A percentile compares a stretch with the other conserved stretches of the same genome.
phyloP scores from a whole-genome alignment of 1,140 invertebrate genomes.

The Calycopis cecrops region DNA sequence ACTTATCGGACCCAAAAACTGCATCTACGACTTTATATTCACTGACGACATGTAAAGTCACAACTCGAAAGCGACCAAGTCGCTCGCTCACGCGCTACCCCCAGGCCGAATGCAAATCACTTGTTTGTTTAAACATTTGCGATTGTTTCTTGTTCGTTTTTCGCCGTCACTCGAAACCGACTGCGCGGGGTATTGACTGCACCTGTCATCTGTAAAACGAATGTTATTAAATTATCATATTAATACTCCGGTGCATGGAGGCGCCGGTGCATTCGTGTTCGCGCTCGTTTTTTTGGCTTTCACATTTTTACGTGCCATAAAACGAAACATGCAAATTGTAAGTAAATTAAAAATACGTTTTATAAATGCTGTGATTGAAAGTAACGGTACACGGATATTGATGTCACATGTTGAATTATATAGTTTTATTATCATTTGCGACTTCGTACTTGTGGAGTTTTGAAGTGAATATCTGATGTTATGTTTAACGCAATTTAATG shows the following conservation, averaged over 20 bases:
- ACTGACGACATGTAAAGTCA: too few relatives aligned
- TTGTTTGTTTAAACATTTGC: slow-evolving; percentile 30
- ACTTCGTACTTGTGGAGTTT: too few relatives aligned
- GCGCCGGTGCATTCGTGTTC: neutral
- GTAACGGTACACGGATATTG: too few relatives aligned
- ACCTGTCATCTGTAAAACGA: slow-evolving; percentile 13
- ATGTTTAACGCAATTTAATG: too few relatives aligned
- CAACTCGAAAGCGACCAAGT: neutral
- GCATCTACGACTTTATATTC: too few relatives aligned
- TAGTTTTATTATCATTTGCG: too few relatives aligned
- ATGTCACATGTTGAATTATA: too few relatives aligned
- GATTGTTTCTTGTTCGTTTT: slow-evolving; percentile 12
- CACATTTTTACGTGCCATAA: slow-evolving; percentile 4
- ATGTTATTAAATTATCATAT: slow-evolving; percentile 17
- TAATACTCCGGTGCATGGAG: slow-evolving; percentile 1
- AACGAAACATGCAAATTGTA: slow-evolving; percentile 5
- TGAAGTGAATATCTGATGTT: too few relatives aligned
- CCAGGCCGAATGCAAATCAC: slow-evolving; percentile 36
- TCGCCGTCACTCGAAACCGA: neutral
- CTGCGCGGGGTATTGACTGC: slow-evolving; percentile 11
- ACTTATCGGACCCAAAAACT: too few relatives aligned
- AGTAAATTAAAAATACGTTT: neutral
- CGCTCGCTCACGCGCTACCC: neutral
- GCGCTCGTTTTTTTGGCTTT: neutral
- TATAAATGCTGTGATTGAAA: too few relatives aligned